Evolutionary conservation across 37 sponge, comb jelly and placozoan genomes (phyloP), one percentile per base, ranked within the genome.

Genomic region (Cliona cf. orientalis): DNA sequence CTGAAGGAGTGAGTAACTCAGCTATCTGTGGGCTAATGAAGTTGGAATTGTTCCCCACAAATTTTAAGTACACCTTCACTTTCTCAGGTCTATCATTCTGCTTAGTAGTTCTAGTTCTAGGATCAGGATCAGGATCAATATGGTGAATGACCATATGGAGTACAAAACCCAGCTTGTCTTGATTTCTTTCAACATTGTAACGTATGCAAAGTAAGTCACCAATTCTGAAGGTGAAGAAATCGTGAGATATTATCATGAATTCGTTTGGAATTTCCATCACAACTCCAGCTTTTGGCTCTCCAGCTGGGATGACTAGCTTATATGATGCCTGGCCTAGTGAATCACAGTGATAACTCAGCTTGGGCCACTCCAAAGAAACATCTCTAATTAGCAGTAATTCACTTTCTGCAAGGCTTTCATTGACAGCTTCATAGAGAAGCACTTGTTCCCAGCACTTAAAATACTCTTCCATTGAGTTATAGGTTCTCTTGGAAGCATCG

Each of bases 391-490:
- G 28, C 29, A 70, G 25, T 17, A 80, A 32, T 21, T 80, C 81
- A 29, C 32, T 57, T 29, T 80, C 81, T 58, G 3, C 3, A n/a
- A 79, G 26, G 64, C 80, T 80, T 9, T 65, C n/a, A 35, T 23
- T 25, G 11, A 73, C 73, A 37, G 74, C 73, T 35, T 86, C 87
- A 46, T 80, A 58, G 22, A 86, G 41, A 38, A 79, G 23, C 26
- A 72, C 74, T 72, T 22, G 63, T 34, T 79, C 80, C 87, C 87
- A 86, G 67, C 42, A 45, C 19, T 71, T n/a, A 29, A 62, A 28
- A 40, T 86, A 86, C 23, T 79, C 58, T 21, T 71, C 53, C 25
- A 86, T 60, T 36, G 29, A n/a, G 46, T 49, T 35, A 61, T 86
- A 79, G 5, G 11, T 11, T 2, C 33, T 5, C 31, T 64, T 66